Evolutionary conservation across 2,888 invertebrate species (phyloP).

Genomic region (Catocala sponsa): DNA sequence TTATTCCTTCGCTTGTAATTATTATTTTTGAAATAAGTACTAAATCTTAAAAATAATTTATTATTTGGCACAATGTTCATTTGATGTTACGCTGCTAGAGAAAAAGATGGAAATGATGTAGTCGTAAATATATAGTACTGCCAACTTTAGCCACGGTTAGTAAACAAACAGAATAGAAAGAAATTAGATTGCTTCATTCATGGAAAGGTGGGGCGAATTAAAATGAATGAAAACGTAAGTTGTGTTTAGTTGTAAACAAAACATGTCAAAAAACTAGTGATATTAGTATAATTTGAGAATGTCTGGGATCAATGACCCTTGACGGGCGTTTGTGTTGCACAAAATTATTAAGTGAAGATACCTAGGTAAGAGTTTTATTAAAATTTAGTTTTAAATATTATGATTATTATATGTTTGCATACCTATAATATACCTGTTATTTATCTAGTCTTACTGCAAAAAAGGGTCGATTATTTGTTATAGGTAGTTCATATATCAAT

Average conservation of each 20-base stretch:
- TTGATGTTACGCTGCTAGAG: neutral
- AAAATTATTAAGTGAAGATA: too few relatives aligned
- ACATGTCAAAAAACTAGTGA: slow-evolving; percentile 2
- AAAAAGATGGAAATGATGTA: neutral
- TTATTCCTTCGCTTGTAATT: neutral
- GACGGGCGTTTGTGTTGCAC: neutral
- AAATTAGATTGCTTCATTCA: slow-evolving; percentile 48
- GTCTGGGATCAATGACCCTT: neutral
- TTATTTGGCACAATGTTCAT: too few relatives aligned
- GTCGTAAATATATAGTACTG: slow-evolving; percentile 29
- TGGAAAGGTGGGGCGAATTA: slow-evolving; percentile 31
- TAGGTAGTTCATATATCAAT: too few relatives aligned
- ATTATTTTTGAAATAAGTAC: too few relatives aligned
- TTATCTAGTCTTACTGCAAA: too few relatives aligned
- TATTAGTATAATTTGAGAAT: neutral
- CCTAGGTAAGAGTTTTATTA: too few relatives aligned
- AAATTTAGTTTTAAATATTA: too few relatives aligned
- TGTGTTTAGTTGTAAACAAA: neutral
- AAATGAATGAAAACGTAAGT: slow-evolving; percentile 43
- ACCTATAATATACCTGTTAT: too few relatives aligned
- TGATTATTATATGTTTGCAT: too few relatives aligned
- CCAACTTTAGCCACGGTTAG: slow-evolving; percentile 41
- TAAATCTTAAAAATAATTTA: too few relatives aligned
- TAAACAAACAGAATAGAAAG: slow-evolving; percentile 41
- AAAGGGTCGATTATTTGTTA: too few relatives aligned